Evolutionary conservation across 1,140 invertebrate genomes (phyloP).

Genomic region (Meloidogyne hapla): DNA sequence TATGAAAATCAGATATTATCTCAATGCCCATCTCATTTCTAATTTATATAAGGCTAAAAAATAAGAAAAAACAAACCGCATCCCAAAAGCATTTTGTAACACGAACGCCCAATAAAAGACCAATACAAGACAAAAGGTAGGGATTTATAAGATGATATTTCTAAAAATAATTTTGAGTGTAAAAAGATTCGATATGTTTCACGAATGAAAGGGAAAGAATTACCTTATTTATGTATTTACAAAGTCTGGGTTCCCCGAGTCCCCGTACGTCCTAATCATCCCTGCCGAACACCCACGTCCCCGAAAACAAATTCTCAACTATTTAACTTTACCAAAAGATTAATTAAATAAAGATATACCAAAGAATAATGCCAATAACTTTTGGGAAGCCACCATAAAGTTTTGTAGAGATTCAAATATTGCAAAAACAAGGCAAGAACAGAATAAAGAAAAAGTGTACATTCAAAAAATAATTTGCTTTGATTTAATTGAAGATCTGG

Average conservation of each 20-base stretch:
- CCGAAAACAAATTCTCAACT: too few species aligned
- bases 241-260: too few species aligned
- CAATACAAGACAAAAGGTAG: conserved; percentile 79
- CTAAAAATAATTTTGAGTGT: conserved; percentile 70
- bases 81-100: conserved; percentile 74
- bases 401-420: conserved; percentile 89
- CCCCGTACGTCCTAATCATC: too few species aligned
- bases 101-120: conserved; percentile 76
- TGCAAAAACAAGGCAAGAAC: conserved; percentile 75
- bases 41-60: too few species aligned
- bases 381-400: conserved; percentile 93
- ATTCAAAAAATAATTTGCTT: conserved; percentile 80
- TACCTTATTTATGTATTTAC: too few species aligned
- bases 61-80: conserved; percentile 59
- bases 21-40: neutral
- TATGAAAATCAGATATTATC: too few species aligned
- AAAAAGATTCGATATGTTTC: conserved; percentile 8
- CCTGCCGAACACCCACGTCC: neutral
- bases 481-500: conserved; percentile 78
- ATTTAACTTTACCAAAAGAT: neutral
- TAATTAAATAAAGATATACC: conserved; percentile 58
- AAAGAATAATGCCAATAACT: conserved; percentile 76
- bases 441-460: conserved; percentile 77
- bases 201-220: too few species aligned
- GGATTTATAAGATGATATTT: conserved; percentile 91